Evolutionary conservation across 2,888 invertebrate genomes (phyloP), one percentile per base, ranked within the genome.

Genomic region (Macrosoma leucophasiata): DNA sequence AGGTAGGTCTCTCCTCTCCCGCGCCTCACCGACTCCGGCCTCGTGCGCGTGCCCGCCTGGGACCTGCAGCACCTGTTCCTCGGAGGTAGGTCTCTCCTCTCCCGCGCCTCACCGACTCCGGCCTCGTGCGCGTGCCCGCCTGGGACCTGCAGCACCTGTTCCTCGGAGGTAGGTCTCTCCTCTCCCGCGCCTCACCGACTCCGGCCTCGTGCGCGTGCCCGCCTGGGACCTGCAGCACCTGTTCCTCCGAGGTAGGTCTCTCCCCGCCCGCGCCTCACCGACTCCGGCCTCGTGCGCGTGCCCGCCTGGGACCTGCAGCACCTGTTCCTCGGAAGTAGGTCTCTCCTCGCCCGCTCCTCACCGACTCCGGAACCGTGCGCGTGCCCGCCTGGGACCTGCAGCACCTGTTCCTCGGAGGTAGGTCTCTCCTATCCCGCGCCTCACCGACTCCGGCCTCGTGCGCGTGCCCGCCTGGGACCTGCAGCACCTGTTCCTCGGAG

Each of bases 241-340:
- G 18, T 95, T 95, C 81, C 89, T 95, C 31, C 86, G 95, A 52
- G 94, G 94, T 87, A 75, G n/a, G n/a, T n/a, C n/a, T n/a, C n/a
- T n/a, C n/a, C n/a, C 31, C 91, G 94, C 75, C 88, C 90, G 52
- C 87, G 91, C 43, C 87, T 94, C 39, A 90, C 92, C 0, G 91
- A 93, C 75, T 92, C 93, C 9, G 91, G 92, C 33, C 85, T 95
- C 26, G 92, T 94, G 41, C 85, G 92, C 34, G 88, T 95, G 49
- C 93, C 93, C 4, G 93, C 94, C 29, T 93, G 93, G 91, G 92
- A 94, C 75, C 86, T 95, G 48, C 93, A 94, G 71, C 93, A 95
- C 70, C 86, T 95, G 31, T 94, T 93, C 72, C 86, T 95, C 2
- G 92, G 94, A 48, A 92, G 93, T 87, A 75, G n/a, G n/a, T n/a